Evolutionary conservation across 2,797 vertebrate species (phyloP), one percentile per base, ranked within the genome.

Genomic region (Astyanax mexicanus): DNA sequence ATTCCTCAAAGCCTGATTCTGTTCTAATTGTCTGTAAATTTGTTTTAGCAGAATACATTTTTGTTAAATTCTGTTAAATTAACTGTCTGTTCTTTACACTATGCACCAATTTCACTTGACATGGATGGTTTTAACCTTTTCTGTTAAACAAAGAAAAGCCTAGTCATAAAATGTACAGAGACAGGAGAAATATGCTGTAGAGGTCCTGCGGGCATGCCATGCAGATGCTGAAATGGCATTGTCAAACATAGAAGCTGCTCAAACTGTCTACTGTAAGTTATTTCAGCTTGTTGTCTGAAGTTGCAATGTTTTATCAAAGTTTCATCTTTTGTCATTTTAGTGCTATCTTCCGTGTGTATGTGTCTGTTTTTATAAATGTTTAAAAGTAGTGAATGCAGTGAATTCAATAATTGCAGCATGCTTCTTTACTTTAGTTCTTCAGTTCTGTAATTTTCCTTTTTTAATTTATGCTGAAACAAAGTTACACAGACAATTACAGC

Each of bases 91-190:
- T 77, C 84, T 83, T 84, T 81, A 80, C 84, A 80, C 83, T 85
- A 75, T 81, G 74, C 35, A 11, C 85, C 79, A 78, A 83, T 88
- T 89, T 86, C n/a, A 85, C 84, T 86, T 77, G 86, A 77, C 82
- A 79, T 72, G 70, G 84, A 89, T 91, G 84, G 67, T 84, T 82
- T 89, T 93, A 91, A 91, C 91, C 92, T 93, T 93, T 93, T 92
- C 90, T 81, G 73, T 42, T 57, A 80, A 86, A 84, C 69, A 52
- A 67, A 23, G 81, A 79, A 72, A 75, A 81, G 84, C 86, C 42
- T 89, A 72, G 42, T 54, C 71, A 88, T 79, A 70, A 79, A 86
- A 93, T 91, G 69, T 29, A 81, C 80, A 79, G 86, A 89, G 91
- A 91, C 93, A 73, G 86, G 83, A 83, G 38, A 89, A 91, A 80